Base-by-base conservation (phyloP, 2,797 vertebrate genomes). In the Acanthis flammea region DNA sequence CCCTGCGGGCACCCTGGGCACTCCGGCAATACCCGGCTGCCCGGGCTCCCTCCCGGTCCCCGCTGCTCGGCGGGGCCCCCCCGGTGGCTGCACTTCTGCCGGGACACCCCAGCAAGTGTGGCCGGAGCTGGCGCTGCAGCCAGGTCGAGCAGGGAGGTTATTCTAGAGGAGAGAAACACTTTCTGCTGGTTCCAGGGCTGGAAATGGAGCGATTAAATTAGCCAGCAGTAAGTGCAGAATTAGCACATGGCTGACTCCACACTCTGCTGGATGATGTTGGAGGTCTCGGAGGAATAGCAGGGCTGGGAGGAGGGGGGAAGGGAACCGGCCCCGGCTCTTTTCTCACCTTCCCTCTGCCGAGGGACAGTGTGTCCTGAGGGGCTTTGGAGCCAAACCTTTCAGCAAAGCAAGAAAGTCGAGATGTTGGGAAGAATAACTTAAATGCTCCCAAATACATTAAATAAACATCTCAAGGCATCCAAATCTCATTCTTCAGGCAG, bases 201-300 rank as follows among this genome's bases (percentile, higher is more conserved):
- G 91, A 89, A 94, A 89, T 47, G 81, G 91, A 75, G 81, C 30
- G 63, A 62, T 72, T 61, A 84, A 91, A 78, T 62, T 85, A 94
- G 74, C 28, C 66, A 75, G 63, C 89, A 65, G 45, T 84, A 78
- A 94, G 84, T 78, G 93, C 77, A 62, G 87, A 72, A 78, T 92
- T 95, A 92, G 81, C 67, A 82, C 81, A 72, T 10, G 94, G 62
- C 87, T 89, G 86, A 92, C 67, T 79, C 89, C 77, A 51, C 76
- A 25, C 81, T 71, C 61, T 67, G 71, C 81, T 61, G 62, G 54
- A 78, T 47, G 89, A 27, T 3, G 22, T 62, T 87, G 71, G 42
- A 50, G 47, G 54, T 84, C 89, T 65, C 54, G 0, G 27, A 51
- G 58, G 93, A 89, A 19, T 9, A 37, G 73, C 76, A 9, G 53